Conservation (phyloP, 2,888 invertebrate genomes). For the Mesorhabditis spiculigera region DNA sequence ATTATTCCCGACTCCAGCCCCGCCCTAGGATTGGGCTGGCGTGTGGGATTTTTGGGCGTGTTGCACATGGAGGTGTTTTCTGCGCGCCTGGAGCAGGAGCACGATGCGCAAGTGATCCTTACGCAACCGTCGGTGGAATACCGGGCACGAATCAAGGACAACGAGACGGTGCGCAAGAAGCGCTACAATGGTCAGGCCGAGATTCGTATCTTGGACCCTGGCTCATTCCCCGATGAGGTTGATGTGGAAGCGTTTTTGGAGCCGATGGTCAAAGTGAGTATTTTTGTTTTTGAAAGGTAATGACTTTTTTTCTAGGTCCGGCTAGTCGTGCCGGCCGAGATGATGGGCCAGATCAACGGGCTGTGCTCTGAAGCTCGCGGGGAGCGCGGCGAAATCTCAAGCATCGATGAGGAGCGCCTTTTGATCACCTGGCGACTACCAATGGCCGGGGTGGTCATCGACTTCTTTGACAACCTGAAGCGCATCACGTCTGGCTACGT, state of each 20-base stretch:
- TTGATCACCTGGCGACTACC: conserved; percentile 81
- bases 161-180: conserved; percentile 47
- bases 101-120: conserved; percentile 63
- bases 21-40: conserved; percentile 53
- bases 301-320: conserved; percentile 25
- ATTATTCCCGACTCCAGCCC: conserved; percentile 70
- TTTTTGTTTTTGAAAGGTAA: not conserved
- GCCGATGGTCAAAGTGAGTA: conserved; percentile 45
- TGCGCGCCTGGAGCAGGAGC: conserved; percentile 65
- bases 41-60: conserved; percentile 59
- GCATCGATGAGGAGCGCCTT: conserved; percentile 73
- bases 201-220: conserved; percentile 41
- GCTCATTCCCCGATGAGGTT: conserved; percentile 43
- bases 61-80: conserved; percentile 65
- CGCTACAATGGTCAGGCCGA: conserved; percentile 45
- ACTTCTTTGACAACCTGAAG: conserved; percentile 85
- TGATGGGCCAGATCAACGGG: conserved; percentile 45
- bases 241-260: conserved; percentile 48
- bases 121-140: conserved; percentile 66
- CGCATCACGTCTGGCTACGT: conserved; percentile 88
- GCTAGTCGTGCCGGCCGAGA: conserved; percentile 48
- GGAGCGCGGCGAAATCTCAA: conserved; percentile 47
- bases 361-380: conserved; percentile 48
- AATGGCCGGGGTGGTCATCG: conserved; percentile 84
- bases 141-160: conserved; percentile 54